A percentile compares a stretch with the other conserved stretches of the same genome.
These are phyloP conservation scores for Sabellastarte sp. DNA, from an alignment of 2,888 invertebrate species.

Conservation along the genomic window DNA sequence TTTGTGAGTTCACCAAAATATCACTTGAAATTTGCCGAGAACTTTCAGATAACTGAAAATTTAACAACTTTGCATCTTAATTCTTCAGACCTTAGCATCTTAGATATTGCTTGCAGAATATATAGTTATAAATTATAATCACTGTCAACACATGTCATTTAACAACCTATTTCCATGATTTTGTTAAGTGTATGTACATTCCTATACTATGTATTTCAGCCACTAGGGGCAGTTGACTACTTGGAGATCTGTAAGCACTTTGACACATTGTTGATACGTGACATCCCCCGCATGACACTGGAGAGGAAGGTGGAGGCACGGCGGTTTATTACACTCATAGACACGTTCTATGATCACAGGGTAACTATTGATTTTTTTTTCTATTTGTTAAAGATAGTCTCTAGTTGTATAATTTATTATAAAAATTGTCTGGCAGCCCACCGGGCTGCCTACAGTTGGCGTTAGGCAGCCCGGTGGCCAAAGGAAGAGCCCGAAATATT, in stretches of 20 bases:
- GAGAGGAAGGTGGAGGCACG: slow-evolving; percentile 81
- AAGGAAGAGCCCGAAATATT: no score
- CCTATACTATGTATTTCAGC: slow-evolving; percentile 62
- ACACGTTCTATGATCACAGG: slow-evolving; percentile 92
- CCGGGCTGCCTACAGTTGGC: no score
- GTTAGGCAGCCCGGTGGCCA: no score
- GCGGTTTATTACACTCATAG: slow-evolving; percentile 94
- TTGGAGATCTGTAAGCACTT: slow-evolving; percentile 88
- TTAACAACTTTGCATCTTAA: no score
- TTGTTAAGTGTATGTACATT: not conserved
- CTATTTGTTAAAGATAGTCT: no score
- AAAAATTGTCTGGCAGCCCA: no score
- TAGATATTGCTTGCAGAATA: not conserved
- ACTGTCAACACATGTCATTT: not conserved
- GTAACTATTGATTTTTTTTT: no score
- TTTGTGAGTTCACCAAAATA: no score
- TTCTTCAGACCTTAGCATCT: not conserved
- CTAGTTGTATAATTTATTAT: no score
- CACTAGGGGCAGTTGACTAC: slow-evolving; percentile 93
- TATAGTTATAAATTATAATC: not conserved
- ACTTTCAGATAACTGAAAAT: no score
- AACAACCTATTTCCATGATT: not conserved
- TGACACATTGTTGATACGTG: slow-evolving; percentile 88
- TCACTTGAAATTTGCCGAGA: no score
- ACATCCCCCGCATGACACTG: slow-evolving; percentile 81